Conservation (phyloP, 1,140 invertebrate genomes). For the Chrysoperla carnea region DNA sequence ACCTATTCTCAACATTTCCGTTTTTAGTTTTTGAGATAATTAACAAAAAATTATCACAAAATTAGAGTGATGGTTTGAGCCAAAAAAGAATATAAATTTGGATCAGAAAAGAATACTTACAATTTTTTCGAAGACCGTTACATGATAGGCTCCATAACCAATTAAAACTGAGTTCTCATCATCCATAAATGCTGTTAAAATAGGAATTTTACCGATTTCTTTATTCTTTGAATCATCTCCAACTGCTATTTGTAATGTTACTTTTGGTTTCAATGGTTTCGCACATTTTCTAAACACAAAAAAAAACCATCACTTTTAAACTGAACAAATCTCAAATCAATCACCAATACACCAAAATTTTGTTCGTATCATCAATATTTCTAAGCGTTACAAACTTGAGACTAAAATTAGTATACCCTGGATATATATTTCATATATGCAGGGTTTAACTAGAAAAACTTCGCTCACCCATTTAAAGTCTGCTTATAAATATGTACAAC, state of each 20-base stretch:
- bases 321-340: no score
- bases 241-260: slow-evolving; percentile 48
- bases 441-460: slow-evolving; percentile 3
- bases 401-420: no score
- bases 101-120: slow-evolving; percentile 17
- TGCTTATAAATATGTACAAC: slow-evolving; percentile 59
- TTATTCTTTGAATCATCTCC: slow-evolving; percentile 28
- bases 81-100: no score
- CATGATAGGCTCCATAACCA: slow-evolving; percentile 31
- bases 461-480: slow-evolving; percentile 46
- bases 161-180: slow-evolving; percentile 30
- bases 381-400: no score
- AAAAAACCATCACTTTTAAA: no score
- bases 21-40: no score
- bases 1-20: no score
- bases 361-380: no score
- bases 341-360: no score
- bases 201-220: slow-evolving; percentile 31
- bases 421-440: no score
- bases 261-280: slow-evolving; percentile 54
- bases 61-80: no score
- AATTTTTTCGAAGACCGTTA: slow-evolving; percentile 45
- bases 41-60: no score
- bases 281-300: slow-evolving; percentile 26
- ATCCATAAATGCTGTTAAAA: slow-evolving; percentile 25